Evolutionary conservation across 1,140 invertebrate genomes (phyloP), one percentile per base, ranked within the genome.

Genomic region (Pseudoatta argentina): DNA sequence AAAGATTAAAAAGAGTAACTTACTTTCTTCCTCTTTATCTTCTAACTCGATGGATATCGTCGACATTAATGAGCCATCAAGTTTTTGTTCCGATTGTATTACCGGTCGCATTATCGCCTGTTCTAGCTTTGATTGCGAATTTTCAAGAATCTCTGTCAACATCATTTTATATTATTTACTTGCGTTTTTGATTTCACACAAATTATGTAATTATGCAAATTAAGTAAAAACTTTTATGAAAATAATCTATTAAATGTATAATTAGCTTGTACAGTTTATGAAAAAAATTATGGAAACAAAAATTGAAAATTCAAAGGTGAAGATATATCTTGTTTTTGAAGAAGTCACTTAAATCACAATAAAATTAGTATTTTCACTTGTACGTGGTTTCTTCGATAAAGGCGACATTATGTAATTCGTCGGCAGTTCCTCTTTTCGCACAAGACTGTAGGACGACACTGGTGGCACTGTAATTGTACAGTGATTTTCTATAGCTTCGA

Each of bases 391-490:
- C 2, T 82, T 64, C 1, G 14, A 27, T 48, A 93, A 8, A 4
- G 89, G 85, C 12, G 94, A 92, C 4, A 91, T 16, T 51, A 89
- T 51, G 71, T 94, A 94, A 78, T 92, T 88, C 3, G 89, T 39
- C 0, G 94, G 94, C 30, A 94, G 71, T 2, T 89, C 61, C 0
- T 92, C 72, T 18, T 66, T 88, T 18, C 57, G 75, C 0, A 87
- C 16, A 5, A 94, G 67, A 51, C 55, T 39, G 61, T 85, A 93
- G 8, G 44, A 73, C 0, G 75, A 39, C 0, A 67, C 14, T 1
- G 72, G 1, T 4, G 92, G 91, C 24, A 93, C 14, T 0, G 91
- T 51, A 1, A 95, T 16, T 3, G 57, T 51, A 24, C 92, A 92
- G 64, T 92, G 93, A 69, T 91, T 76, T 48, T 93, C 55, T 7